Conservation (phyloP, 1,140 invertebrate genomes). For the Epicauta chinensis region DNA sequence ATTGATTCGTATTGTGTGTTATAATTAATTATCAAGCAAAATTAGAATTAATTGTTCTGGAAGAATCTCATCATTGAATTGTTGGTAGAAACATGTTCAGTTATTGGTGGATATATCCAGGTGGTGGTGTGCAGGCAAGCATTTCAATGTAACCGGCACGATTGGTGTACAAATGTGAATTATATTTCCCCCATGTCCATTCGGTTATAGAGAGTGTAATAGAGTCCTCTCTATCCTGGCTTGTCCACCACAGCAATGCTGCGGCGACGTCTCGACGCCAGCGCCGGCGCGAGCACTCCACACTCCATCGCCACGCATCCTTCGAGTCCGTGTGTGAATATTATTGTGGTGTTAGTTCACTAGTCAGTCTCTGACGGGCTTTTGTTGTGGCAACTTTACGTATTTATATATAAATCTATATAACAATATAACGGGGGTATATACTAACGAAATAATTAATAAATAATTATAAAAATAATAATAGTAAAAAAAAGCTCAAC, state of each 20-base stretch:
- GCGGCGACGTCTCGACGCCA: constrained; percentile 5
- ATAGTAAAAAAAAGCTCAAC: background rate
- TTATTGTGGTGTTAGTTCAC: too few species aligned
- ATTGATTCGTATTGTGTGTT: too few species aligned
- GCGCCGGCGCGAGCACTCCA: constrained; percentile 18
- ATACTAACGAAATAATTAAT: too few species aligned
- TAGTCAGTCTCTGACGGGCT: constrained; percentile 22
- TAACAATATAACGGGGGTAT: background rate
- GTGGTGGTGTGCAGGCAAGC: constrained; percentile 3
- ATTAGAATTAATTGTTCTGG: too few species aligned
- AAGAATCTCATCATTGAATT: too few species aligned
- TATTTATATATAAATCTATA: background rate
- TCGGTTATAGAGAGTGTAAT: background rate
- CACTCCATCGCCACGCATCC: constrained; percentile 16
- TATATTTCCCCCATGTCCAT: background rate
- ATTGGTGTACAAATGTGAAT: too few species aligned
- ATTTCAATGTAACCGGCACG: too few species aligned
- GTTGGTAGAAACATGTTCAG: background rate
- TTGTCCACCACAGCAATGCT: constrained; percentile 14
- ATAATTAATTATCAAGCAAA: too few species aligned
- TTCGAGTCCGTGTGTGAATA: background rate
- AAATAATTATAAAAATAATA: background rate
- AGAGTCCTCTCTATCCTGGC: background rate
- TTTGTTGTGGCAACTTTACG: constrained; percentile 12
- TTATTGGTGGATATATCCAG: constrained; percentile 2